Evolutionary conservation across 2,888 invertebrate genomes (phyloP), one percentile per base, ranked within the genome.

Genomic region (Sisyra terminalis): DNA sequence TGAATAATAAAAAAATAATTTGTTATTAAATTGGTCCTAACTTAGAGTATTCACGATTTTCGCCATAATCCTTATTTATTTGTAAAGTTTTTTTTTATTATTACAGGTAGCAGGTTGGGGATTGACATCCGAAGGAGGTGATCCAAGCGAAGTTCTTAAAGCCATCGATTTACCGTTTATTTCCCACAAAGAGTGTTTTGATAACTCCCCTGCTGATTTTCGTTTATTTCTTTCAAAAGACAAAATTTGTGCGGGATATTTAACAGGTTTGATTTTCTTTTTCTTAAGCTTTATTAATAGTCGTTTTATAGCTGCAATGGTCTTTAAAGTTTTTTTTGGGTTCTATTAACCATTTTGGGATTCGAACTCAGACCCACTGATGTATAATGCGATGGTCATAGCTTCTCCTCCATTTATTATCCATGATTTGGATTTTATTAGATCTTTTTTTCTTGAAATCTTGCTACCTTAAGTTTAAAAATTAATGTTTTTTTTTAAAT

Each of bases 171-270:
- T 52, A 4, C 46, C 46, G 14, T 46, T 49, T 1, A 47, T 50
- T n/a, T 43, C 47, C 11, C 46, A 49, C 24, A 13, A 44, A 1
- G 41, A 47, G 2, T 57, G 57, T 42, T 39, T 30, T 17, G 39
- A 42, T 1, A n/a, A 34, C 38, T 46, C 50, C 8, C 44, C 49
- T 9, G 6, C 32, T 2, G 40, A 40, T 15, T 48, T 46, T 31
- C 44, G 47, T 11, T 46, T 37, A 9, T 45, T 48, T 17, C 40
- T 57, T 34, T 50, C 56, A 0, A 38, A 44, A 15, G 59, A 60
- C 49, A 60, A 59, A 49, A 57, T 59, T 46, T 60, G 60, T 49
- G 53, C 56, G 15, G 48, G 52, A 3, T 50, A 48, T 37, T 36
- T 45, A 2, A 40, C 47, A 24, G 51, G 49, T 17, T 45, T 14